Percentiles rank a stretch among this genome's conserved stretches.
phyloP scores from a whole-genome alignment of 1,140 invertebrate species.

The Globodera ellingtonae region DNA sequence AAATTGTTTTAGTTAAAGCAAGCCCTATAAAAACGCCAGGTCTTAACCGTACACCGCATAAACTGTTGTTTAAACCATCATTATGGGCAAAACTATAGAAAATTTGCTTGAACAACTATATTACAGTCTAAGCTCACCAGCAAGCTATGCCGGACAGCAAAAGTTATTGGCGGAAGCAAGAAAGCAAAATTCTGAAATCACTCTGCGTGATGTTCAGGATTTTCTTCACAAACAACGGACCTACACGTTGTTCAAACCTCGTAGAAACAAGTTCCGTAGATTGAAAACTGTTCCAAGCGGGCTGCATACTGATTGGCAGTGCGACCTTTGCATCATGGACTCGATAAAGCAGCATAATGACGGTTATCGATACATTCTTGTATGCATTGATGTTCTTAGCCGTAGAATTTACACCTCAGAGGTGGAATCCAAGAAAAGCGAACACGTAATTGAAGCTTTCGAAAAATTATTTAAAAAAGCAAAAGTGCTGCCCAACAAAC shows the following conservation, averaged over 20 bases:
- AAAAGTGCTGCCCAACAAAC: neutral
- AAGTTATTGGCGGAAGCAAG: conserved; percentile 20
- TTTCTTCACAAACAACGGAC: conserved; percentile 30
- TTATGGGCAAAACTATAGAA: conserved; percentile 24
- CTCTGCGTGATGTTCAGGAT: conserved; percentile 13
- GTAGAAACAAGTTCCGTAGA: too few species aligned
- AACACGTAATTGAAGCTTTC: neutral
- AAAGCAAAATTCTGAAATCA: conserved; percentile 29
- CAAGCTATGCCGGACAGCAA: conserved; percentile 23
- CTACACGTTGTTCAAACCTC: conserved; percentile 32
- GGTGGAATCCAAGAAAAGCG: too few species aligned
- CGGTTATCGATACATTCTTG: too few species aligned
- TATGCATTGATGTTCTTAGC: too few species aligned
- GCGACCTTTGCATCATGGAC: too few species aligned
- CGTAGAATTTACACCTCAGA: too few species aligned
- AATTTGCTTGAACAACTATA: conserved; percentile 21
- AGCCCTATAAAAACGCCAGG: neutral
- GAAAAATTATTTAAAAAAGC: neutral
- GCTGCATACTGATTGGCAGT: too few species aligned
- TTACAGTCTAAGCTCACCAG: conserved; percentile 28
- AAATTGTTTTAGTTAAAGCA: neutral
- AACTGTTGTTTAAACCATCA: neutral
- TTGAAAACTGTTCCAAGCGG: too few species aligned
- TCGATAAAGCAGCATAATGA: too few species aligned
- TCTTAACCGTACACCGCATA: too few species aligned